Percentiles rank a stretch among this genome's conserved stretches.
Evolutionary conservation across 2,888 invertebrate genomes (phyloP).

Genomic region (Blastobasis adustella): DNA sequence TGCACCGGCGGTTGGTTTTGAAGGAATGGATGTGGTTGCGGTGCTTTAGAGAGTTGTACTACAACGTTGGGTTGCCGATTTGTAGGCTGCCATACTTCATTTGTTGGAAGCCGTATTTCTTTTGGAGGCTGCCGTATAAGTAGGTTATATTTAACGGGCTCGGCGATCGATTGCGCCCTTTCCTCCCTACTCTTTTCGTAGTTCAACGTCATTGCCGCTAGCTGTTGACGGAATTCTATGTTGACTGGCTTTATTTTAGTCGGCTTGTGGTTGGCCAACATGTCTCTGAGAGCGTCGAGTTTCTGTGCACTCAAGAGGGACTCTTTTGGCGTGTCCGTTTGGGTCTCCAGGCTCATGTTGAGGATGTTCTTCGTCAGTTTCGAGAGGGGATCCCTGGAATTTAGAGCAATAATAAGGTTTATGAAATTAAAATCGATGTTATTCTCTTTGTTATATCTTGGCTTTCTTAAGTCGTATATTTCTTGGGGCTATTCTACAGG

Average conservation of each 20-base stretch:
- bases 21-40: too few species aligned
- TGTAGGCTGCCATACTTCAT: too few species aligned
- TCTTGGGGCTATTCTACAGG: too few species aligned
- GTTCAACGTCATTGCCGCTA: constrained; percentile 45
- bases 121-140: too few species aligned
- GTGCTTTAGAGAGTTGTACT: too few species aligned
- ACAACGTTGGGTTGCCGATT: too few species aligned
- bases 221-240: constrained; percentile 54
- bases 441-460: too few species aligned
- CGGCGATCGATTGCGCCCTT: constrained; percentile 14
- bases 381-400: constrained; percentile 57
- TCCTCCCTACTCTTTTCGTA: constrained; percentile 51
- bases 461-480: too few species aligned
- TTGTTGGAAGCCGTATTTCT: too few species aligned
- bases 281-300: constrained; percentile 62
- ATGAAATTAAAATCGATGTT: too few species aligned
- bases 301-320: constrained; percentile 64
- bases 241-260: constrained; percentile 67
- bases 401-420: not conserved
- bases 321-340: constrained; percentile 48
- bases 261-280: constrained; percentile 68
- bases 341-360: constrained; percentile 66
- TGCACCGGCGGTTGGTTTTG: too few species aligned
- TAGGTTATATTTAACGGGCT: too few species aligned
- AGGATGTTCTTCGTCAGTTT: constrained; percentile 67